Conservation (phyloP, 1,140 invertebrate genomes). For the Drosophila auraria region DNA sequence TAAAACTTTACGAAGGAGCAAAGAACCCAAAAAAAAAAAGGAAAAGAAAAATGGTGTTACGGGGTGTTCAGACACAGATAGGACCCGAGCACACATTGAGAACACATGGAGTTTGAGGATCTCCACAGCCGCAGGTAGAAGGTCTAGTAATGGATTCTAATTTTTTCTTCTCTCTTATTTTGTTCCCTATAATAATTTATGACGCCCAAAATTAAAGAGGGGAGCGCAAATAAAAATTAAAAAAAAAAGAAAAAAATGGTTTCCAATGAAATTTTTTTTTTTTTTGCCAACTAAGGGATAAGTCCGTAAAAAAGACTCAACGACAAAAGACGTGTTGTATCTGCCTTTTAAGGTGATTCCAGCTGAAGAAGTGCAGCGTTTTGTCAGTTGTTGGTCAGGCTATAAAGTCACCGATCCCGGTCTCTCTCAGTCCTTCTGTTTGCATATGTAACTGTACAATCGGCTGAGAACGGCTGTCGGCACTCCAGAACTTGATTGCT, state of each 20-base stretch:
- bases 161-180: constrained; percentile 22
- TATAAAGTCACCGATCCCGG: constrained; percentile 36
- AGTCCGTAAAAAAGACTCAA: constrained; percentile 17
- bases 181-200: constrained; percentile 62
- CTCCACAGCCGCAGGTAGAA: constrained; percentile 52
- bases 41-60: constrained; percentile 65
- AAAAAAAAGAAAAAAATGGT: constrained; percentile 31
- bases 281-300: constrained; percentile 22
- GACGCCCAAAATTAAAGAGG: constrained; percentile 30
- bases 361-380: constrained; percentile 61
- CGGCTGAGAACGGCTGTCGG: constrained; percentile 47
- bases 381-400: constrained; percentile 59
- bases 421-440: constrained; percentile 21
- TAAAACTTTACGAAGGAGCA: constrained; percentile 76
- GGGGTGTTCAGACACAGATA: constrained; percentile 31
- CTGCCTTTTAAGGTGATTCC: constrained; percentile 73
- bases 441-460: constrained; percentile 64
- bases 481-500: constrained; percentile 73
- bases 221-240: constrained; percentile 3
- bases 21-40: constrained; percentile 27
- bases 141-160: constrained; percentile 36
- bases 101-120: constrained; percentile 73
- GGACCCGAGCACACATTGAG: constrained; percentile 55
- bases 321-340: constrained; percentile 51
- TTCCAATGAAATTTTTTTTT: constrained; percentile 22